Conservation (phyloP, 2,113 vertebrate species). For the Pao palembangensis region DNA sequence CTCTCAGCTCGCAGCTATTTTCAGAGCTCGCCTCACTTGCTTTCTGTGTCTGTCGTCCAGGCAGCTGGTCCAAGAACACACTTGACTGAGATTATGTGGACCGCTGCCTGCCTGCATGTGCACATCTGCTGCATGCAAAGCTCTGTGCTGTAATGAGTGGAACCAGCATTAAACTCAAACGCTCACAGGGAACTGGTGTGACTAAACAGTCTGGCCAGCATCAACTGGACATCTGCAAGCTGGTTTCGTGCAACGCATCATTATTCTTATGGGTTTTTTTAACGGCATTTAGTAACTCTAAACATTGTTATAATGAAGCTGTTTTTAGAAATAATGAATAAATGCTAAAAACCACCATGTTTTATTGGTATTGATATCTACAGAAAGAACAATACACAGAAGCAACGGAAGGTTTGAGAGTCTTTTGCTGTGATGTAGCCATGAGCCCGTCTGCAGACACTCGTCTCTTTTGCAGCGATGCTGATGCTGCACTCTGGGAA, state of each 20-base stretch:
- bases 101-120: conserved; percentile 37
- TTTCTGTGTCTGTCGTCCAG: conserved; percentile 36
- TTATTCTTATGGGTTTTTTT: no score
- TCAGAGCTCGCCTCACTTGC: conserved; percentile 58
- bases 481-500: neutral
- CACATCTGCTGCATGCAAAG: conserved; percentile 62
- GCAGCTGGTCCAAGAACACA: conserved; percentile 57
- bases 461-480: neutral
- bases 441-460: neutral
- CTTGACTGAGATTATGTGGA: conserved; percentile 45
- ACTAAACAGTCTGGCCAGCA: conserved; percentile 9
- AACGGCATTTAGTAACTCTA: no score
- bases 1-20: conserved; percentile 58
- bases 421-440: neutral
- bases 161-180: conserved; percentile 21
- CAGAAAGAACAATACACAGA: no score
- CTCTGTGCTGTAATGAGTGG: conserved; percentile 55
- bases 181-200: conserved; percentile 10
- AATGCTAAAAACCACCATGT: no score
- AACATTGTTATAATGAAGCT: neutral
- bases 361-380: no score
- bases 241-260: no score
- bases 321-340: no score
- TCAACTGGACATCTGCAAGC: neutral
- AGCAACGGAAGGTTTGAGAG: no score